These are phyloP conservation scores for Cyclophora albipunctata DNA, from an alignment of 2,888 invertebrate genomes.

Conservation along the genomic window DNA sequence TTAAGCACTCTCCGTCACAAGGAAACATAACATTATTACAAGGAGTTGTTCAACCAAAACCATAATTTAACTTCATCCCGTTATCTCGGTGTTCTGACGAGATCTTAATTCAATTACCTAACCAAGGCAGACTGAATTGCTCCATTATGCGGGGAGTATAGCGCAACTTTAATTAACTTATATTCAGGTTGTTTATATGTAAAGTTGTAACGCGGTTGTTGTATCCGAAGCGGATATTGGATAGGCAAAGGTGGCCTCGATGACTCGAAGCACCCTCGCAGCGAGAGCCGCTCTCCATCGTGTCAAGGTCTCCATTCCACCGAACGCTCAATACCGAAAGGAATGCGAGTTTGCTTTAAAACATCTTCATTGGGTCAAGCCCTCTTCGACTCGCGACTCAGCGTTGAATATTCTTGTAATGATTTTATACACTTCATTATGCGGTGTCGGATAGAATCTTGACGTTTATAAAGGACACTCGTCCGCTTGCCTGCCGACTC, in stretches of 20 bases:
- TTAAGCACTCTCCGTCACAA: too few species aligned
- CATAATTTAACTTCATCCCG: too few species aligned
- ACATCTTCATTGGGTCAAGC: slow-evolving; percentile 37
- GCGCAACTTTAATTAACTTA: slow-evolving; percentile 30
- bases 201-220: slow-evolving; percentile 12
- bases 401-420: slow-evolving; percentile 18
- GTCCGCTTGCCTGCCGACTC: slow-evolving; percentile 4
- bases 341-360: slow-evolving; percentile 38
- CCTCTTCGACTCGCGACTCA: slow-evolving; percentile 18
- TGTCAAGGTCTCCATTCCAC: slow-evolving; percentile 31
- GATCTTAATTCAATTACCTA: slow-evolving; percentile 10
- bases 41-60: too few species aligned
- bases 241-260: slow-evolving; percentile 37
- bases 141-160: slow-evolving; percentile 11
- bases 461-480: slow-evolving; percentile 12
- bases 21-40: too few species aligned
- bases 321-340: slow-evolving; percentile 36
- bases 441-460: slow-evolving; percentile 4
- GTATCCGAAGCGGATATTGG: slow-evolving; percentile 38
- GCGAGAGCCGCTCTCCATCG: slow-evolving; percentile 34
- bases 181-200: slow-evolving; percentile 21
- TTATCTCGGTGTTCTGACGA: neutral
- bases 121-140: slow-evolving; percentile 16
- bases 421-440: slow-evolving; percentile 17
- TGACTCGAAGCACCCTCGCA: slow-evolving; percentile 40